Evolutionary conservation across 2,888 invertebrate species (phyloP).

Genomic region (Hermaeophaga mercurialis): DNA sequence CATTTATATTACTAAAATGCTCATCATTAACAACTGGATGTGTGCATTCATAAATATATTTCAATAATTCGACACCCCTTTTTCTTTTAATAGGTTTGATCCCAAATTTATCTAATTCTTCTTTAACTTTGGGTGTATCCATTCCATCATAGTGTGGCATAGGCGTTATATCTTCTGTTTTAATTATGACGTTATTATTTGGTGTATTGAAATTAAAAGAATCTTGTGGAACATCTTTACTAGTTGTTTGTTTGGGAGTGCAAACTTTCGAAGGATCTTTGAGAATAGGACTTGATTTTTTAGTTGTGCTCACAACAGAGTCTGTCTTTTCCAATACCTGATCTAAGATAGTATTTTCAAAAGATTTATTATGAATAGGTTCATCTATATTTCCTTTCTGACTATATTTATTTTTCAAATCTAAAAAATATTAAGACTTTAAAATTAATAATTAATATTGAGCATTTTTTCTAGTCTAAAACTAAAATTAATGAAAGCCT

Average conservation of each 20-base stretch:
- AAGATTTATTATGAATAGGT: too few species aligned
- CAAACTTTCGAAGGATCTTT: background rate
- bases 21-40: conserved; percentile 63
- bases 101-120: conserved; percentile 68
- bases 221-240: background rate
- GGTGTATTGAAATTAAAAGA: conserved; percentile 27
- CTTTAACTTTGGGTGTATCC: conserved; percentile 63
- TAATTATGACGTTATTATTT: conserved; percentile 56
- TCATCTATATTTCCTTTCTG: background rate
- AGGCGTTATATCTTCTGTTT: conserved; percentile 63
- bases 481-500: too few species aligned
- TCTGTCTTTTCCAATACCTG: background rate
- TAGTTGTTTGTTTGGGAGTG: background rate
- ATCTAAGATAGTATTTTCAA: too few species aligned
- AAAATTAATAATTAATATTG: too few species aligned
- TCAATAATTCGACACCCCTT: conserved; percentile 66
- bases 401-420: conserved; percentile 11
- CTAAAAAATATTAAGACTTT: conserved; percentile 10
- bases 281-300: background rate
- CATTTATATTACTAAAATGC: conserved; percentile 24
- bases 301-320: background rate
- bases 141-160: conserved; percentile 65
- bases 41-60: conserved; percentile 71
- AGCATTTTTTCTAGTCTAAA: background rate
- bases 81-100: conserved; percentile 68